phyloP scores from a whole-genome alignment of 2,113 vertebrate species.

The Nycticryphes semicollaris region DNA sequence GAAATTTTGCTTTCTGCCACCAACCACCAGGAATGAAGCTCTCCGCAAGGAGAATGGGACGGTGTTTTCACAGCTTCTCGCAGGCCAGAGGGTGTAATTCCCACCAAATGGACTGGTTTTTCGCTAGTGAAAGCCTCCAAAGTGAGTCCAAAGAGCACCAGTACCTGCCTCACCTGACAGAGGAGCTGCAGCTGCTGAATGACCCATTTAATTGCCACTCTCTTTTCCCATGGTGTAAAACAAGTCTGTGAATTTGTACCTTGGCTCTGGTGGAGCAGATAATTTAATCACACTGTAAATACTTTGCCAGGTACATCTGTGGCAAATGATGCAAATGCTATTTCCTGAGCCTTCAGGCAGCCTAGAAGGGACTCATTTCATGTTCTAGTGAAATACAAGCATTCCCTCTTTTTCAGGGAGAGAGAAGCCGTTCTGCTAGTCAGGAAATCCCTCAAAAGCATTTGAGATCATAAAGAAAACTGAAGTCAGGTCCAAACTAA shows the following conservation, averaged over 20 bases:
- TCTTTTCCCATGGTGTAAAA: not conserved
- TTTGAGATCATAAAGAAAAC: not conserved
- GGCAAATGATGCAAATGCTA: not conserved
- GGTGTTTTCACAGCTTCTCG: not conserved
- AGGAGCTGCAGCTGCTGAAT: not conserved
- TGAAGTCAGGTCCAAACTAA: not conserved
- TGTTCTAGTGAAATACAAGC: not conserved
- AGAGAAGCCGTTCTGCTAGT: not conserved
- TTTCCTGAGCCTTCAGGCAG: not conserved
- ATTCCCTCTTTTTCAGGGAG: not conserved
- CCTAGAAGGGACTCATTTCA: not conserved
- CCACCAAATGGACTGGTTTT: not conserved
- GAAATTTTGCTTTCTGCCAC: not conserved
- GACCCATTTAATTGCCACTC: not conserved
- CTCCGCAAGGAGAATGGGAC: not conserved
- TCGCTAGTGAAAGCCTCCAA: not conserved
- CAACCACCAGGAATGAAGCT: not conserved
- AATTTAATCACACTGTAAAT: not conserved
- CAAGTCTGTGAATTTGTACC: not conserved
- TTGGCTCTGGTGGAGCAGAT: not conserved
- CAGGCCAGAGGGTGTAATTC: not conserved
- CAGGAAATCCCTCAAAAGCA: not conserved
- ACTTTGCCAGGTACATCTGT: not conserved
- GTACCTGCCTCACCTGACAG: too few relatives aligned
- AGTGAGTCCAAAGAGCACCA: not conserved